phyloP scores from a whole-genome alignment of 1,140 invertebrate genomes.

The Lasioglossum albipes region DNA sequence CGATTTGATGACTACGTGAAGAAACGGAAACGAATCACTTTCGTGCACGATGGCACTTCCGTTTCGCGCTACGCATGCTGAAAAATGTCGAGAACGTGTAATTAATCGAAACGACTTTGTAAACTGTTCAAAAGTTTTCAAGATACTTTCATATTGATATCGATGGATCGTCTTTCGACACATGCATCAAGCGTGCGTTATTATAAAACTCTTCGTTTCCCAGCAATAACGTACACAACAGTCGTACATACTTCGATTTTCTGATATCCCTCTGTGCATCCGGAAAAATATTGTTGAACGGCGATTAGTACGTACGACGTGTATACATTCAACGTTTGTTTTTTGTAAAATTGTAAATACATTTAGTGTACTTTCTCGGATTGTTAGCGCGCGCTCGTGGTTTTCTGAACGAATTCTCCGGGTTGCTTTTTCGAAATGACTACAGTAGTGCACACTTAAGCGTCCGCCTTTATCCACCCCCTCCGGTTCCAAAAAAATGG shows the following conservation, averaged over 20 bases:
- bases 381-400: background rate
- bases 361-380: background rate
- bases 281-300: no score
- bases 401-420: no score
- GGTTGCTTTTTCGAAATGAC: no score
- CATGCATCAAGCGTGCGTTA: background rate
- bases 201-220: slow-evolving; percentile 17
- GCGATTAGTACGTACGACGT: no score
- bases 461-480: no score
- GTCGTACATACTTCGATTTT: background rate
- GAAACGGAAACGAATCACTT: background rate
- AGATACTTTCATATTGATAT: slow-evolving; percentile 41
- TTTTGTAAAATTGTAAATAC: background rate
- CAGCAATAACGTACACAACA: background rate
- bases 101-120: background rate
- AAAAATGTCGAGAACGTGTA: background rate
- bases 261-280: no score
- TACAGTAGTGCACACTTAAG: no score
- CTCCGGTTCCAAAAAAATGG: no score
- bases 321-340: no score
- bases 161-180: background rate
- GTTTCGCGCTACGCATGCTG: no score
- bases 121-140: slow-evolving; percentile 28
- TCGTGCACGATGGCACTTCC: background rate
- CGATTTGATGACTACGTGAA: background rate